Base-by-base conservation (phyloP, 2,797 vertebrate genomes). In the Toxotes lorentzi region DNA sequence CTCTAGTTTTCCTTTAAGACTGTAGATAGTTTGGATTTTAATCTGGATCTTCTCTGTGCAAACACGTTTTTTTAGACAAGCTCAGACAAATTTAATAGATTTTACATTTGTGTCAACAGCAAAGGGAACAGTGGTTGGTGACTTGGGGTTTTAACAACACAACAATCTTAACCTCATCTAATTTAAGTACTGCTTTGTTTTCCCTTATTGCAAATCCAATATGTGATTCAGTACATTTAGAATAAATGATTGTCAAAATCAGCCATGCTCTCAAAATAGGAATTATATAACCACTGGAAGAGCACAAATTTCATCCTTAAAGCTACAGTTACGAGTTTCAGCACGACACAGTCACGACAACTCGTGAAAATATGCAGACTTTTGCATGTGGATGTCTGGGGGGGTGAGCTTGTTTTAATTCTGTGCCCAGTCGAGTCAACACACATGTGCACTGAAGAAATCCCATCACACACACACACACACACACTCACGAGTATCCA, bases 221-320 rank as follows among this genome's bases (percentile, higher is more conserved):
- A 13, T 21, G 40, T 0, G 19, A 54, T 41, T 38, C 12, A 45
- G 19, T 34, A 41, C 6, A 40, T 53, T 51, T 62, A 23, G 14
- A 75, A 56, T 32, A 66, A 71, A 70, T 82, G 84, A 87, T 87
- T 87, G 84, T 90, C 80, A 85, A 61, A 76, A 61, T 80, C 59
- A 51, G 69, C 9, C 7, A 4, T 62, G 54, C 40, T 58, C 11
- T 66, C 2, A 24, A 50, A 64, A 57, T 34, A 66, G 17, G 10
- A 64, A 43, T 6, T 8, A 30, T 27, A 53, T 2, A 47, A 57
- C 3, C 16, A 43, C 1, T 19, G 34, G 10, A 63, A 8, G 35
- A 73, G 48, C 14, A 10, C 1, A 30, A 34, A 27, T 23, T 62
- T 54, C 16, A 27, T 60, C 24, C 40, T 86, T 68, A 66, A 82